Conservation (phyloP, 1,140 invertebrate genomes). For the Eupristina koningsbergeri region DNA sequence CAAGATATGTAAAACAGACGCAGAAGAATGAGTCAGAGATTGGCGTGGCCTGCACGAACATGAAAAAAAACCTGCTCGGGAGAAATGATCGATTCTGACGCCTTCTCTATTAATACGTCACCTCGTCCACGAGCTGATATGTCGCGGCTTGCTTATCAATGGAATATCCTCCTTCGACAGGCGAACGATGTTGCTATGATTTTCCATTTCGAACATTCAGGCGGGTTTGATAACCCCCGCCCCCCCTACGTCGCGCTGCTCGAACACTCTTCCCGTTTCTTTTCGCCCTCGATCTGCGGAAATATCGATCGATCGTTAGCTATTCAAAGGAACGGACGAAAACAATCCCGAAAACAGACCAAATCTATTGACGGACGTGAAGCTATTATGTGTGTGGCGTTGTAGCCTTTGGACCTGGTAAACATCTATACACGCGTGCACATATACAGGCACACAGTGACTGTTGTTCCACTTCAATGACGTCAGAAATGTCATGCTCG, state of each 20-base stretch:
- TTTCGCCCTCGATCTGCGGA: background rate
- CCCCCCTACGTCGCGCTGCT: background rate
- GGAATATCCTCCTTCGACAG: conserved; percentile 79
- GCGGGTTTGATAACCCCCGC: background rate
- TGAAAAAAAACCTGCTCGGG: conserved; percentile 31
- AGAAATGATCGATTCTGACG: conserved; percentile 26
- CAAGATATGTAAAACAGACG: conserved; percentile 31
- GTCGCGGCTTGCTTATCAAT: conserved; percentile 76
- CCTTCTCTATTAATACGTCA: conserved; percentile 64
- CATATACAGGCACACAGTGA: background rate
- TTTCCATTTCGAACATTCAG: conserved; percentile 70
- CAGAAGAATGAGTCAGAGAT: conserved; percentile 34
- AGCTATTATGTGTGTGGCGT: background rate
- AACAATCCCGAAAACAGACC: background rate
- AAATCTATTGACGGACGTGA: conserved; percentile 29
- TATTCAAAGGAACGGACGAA: background rate
- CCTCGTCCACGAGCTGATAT: conserved; percentile 74
- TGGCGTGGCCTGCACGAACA: conserved; percentile 28
- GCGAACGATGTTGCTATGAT: conserved; percentile 71
- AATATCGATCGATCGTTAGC: background rate
- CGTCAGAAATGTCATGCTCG: background rate
- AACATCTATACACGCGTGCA: background rate
- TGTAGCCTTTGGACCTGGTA: background rate
- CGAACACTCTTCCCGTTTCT: background rate
- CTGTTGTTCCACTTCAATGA: background rate